A percentile compares a stretch with the other conserved stretches of the same genome.
These are phyloP conservation scores for Tetramorium parvispinum DNA, from an alignment of 1,140 invertebrate genomes.

Conservation along the genomic window DNA sequence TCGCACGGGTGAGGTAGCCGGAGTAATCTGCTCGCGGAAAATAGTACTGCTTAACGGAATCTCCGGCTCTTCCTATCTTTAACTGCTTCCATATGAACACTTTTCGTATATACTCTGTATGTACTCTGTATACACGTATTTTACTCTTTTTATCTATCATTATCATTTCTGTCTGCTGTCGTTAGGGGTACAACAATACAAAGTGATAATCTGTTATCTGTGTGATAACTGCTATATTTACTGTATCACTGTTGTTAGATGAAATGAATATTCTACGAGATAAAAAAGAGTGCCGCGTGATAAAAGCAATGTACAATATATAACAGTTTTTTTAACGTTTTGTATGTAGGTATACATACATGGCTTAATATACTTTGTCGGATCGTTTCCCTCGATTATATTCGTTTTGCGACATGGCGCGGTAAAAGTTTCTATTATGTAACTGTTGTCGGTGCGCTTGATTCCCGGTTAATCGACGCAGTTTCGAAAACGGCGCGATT, in stretches of 20 bases:
- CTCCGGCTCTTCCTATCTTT: slow-evolving; percentile 1
- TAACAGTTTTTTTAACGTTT: not conserved
- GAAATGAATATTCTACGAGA: not conserved
- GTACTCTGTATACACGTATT: not conserved
- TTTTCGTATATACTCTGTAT: not conserved
- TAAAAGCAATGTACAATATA: not conserved
- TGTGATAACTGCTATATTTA: not conserved
- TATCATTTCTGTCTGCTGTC: not conserved
- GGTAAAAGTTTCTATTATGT: slow-evolving; percentile 29
- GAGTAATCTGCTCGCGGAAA: slow-evolving; percentile 51
- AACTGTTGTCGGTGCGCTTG: slow-evolving; percentile 12
- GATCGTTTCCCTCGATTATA: not conserved
- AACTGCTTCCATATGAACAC: not conserved
- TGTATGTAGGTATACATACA: too few relatives aligned
- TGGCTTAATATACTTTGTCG: not conserved
- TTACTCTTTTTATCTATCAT: not conserved
- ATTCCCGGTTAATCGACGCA: slow-evolving; percentile 22
- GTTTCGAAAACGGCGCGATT: slow-evolving; percentile 38
- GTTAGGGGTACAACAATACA: not conserved
- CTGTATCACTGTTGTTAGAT: not conserved
- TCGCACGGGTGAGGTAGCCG: not conserved
- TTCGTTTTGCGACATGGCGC: not conserved
- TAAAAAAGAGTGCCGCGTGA: not conserved
- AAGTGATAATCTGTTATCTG: not conserved
- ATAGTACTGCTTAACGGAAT: slow-evolving; percentile 41